A percentile compares a stretch with the other conserved stretches of the same genome.
phyloP scores from a whole-genome alignment of 2,888 invertebrate species.

The Dexiosoma caninum region DNA sequence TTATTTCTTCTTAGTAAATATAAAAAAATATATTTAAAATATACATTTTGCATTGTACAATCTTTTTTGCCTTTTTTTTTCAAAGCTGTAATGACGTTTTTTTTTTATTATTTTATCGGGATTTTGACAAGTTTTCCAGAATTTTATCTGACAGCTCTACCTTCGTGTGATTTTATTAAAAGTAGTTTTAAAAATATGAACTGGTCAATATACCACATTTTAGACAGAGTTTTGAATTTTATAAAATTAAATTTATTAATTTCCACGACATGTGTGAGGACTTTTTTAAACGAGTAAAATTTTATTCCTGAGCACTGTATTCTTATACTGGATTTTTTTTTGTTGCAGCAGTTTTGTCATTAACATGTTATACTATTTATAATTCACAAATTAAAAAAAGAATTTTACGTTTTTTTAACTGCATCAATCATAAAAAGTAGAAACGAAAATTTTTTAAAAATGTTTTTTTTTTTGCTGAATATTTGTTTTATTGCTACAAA shows the following conservation, averaged over 20 bases:
- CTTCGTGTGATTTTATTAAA: no score
- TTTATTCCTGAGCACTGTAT: not conserved
- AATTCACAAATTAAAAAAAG: not conserved
- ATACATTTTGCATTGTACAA: no score
- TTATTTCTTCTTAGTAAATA: no score
- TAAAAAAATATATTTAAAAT: no score
- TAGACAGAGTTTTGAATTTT: no score
- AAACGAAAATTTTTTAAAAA: not conserved
- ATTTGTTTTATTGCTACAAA: conserved; percentile 8
- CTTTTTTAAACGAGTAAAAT: not conserved
- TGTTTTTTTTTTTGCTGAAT: not conserved
- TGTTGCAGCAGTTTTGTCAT: not conserved
- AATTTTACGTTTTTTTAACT: not conserved
- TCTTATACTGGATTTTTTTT: not conserved
- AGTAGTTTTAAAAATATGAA: no score
- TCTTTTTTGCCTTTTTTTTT: no score
- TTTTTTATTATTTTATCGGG: no score
- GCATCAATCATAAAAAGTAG: not conserved
- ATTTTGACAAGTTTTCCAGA: no score
- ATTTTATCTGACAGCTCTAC: no score
- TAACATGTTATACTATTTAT: not conserved
- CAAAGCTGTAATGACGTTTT: no score
- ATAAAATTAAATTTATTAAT: not conserved
- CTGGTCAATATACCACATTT: no score
- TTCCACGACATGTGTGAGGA: not conserved